Conservation (phyloP, 2,797 vertebrate genomes). For the Sitta carolinensis region DNA sequence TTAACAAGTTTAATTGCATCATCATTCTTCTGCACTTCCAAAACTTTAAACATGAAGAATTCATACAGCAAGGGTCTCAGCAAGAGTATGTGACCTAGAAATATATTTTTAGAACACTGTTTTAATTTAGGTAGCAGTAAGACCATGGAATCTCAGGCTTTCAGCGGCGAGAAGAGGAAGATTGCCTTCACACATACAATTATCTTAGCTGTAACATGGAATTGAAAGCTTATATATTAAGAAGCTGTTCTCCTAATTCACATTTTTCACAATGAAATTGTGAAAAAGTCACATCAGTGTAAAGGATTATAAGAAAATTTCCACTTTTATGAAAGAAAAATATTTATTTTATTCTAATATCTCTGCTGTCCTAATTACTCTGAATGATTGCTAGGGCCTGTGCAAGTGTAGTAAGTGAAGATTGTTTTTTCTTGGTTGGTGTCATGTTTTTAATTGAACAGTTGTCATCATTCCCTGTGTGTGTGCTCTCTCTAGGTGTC, state of each 20-base stretch:
- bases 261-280: neutral
- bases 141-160: neutral
- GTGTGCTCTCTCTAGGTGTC: neutral
- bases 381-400: neutral
- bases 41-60: neutral
- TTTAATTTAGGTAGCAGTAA: neutral
- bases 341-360: neutral
- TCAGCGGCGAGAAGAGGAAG: neutral
- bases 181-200: accelerated
- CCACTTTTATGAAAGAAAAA: neutral
- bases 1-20: neutral
- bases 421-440: neutral
- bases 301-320: neutral
- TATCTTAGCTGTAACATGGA: neutral
- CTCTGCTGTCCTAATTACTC: neutral
- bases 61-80: neutral
- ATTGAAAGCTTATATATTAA: neutral
- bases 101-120: neutral
- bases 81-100: neutral
- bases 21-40: neutral
- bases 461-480: neutral
- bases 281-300: neutral
- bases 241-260: neutral
- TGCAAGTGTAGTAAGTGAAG: neutral
- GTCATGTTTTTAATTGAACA: neutral